Conservation (phyloP, 1,140 invertebrate genomes). For the Tetramorium parvispinum region DNA sequence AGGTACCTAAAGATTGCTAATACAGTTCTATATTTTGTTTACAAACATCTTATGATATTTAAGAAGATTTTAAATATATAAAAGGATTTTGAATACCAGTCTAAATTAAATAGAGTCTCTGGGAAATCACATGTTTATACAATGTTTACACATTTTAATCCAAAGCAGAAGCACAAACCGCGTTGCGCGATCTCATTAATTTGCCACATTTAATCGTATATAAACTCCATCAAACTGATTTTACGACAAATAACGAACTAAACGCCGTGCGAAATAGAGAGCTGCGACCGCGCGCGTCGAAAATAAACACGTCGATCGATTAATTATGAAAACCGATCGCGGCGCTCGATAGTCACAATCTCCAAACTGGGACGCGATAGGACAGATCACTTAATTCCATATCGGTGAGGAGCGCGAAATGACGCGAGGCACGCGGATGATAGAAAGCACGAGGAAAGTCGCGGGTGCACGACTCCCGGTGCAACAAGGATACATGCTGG, state of each 20-base stretch:
- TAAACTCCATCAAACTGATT: neutral
- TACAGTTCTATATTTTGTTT: too few relatives aligned
- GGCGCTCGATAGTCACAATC: neutral
- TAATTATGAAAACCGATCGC: neutral
- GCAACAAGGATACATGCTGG: slow-evolving; percentile 51
- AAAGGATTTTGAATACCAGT: too few relatives aligned
- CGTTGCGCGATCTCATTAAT: neutral
- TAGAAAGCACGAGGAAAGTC: slow-evolving; percentile 43
- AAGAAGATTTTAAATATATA: too few relatives aligned
- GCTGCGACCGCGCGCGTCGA: neutral
- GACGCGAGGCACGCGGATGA: neutral
- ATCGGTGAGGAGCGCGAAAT: slow-evolving; percentile 7
- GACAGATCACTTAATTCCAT: neutral
- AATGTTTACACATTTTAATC: neutral
- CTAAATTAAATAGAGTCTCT: neutral
- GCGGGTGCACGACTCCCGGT: slow-evolving; percentile 34
- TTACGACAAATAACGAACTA: neutral
- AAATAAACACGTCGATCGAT: neutral
- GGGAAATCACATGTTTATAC: neutral
- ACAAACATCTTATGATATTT: too few relatives aligned
- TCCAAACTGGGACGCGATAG: neutral
- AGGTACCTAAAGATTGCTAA: too few relatives aligned
- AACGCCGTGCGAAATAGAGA: neutral
- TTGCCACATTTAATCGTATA: neutral
- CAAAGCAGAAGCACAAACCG: neutral